Conservation (phyloP, 2,888 invertebrate genomes). For the Platycheirus rosarum region DNA sequence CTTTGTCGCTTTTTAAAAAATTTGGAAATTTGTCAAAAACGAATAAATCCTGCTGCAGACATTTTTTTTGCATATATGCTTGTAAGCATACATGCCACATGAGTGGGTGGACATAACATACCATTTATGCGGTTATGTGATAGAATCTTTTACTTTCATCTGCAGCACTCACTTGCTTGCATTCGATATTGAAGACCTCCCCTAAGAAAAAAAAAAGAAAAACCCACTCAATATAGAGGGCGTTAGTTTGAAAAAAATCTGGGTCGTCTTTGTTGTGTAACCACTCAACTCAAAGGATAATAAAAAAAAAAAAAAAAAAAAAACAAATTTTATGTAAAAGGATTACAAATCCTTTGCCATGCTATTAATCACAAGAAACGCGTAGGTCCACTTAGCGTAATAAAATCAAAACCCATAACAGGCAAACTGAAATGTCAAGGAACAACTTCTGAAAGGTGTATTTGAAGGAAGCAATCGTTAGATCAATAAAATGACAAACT, state of each 20-base stretch:
- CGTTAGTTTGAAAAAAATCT: neutral
- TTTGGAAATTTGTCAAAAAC: no score
- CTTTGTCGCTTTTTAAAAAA: no score
- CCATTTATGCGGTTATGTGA: constrained; percentile 34
- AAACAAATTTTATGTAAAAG: neutral
- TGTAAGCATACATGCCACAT: neutral
- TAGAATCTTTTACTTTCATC: constrained; percentile 1
- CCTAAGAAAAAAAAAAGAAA: neutral
- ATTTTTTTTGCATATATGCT: no score
- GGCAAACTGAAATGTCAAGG: no score
- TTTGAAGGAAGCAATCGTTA: neutral
- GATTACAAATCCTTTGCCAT: neutral
- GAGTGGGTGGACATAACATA: constrained; percentile 32
- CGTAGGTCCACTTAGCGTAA: neutral
- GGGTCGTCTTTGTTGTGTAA: neutral
- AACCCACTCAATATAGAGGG: neutral
- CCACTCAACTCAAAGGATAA: neutral
- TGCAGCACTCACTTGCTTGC: neutral
- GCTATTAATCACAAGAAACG: neutral
- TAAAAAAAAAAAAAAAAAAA: neutral
- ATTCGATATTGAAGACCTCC: neutral
- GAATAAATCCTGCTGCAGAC: no score
- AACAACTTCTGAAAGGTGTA: neutral
- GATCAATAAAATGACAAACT: neutral
- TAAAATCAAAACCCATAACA: no score